A percentile compares a stretch with the other conserved stretches of the same genome.
Conservation (phyloP, 2,888 invertebrate species). For the Dicroscelio sp. region DNA sequence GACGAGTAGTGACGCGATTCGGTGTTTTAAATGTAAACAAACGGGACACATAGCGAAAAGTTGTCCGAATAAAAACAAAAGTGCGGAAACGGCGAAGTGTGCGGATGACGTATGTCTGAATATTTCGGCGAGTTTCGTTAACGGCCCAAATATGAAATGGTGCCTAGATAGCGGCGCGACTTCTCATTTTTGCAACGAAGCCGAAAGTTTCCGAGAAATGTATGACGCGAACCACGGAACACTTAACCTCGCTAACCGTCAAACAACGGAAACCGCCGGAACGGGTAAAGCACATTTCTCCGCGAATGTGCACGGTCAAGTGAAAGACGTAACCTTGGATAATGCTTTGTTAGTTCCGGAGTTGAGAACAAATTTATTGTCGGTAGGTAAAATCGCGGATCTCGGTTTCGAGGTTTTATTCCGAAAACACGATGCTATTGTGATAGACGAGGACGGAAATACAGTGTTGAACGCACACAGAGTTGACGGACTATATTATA, state of each 20-base stretch:
- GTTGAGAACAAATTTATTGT: conserved; percentile 26
- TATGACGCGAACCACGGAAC: background rate
- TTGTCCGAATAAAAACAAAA: conserved; percentile 26
- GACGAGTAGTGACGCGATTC: background rate
- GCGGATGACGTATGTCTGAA: conserved; percentile 39
- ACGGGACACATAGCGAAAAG: background rate
- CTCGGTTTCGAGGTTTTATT: conserved; percentile 32
- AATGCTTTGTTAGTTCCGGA: conserved; percentile 9
- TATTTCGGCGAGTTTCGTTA: background rate
- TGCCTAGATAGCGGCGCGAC: background rate
- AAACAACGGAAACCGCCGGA: conserved; percentile 27
- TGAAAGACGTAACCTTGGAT: conserved; percentile 8
- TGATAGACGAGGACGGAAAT: conserved; percentile 18
- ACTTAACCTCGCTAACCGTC: conserved; percentile 14
- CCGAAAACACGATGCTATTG: background rate
- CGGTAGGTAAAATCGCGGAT: conserved; percentile 41
- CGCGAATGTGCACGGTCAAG: conserved; percentile 16
- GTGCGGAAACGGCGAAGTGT: conserved; percentile 1
- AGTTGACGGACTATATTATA: conserved; percentile 29
- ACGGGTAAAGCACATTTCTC: conserved; percentile 23
- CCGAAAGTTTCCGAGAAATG: background rate
- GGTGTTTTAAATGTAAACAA: conserved; percentile 36
- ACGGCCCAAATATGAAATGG: background rate
- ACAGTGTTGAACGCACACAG: background rate
- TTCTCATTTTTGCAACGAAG: background rate